Evolutionary conservation across 2,797 vertebrate species (phyloP), one percentile per base, ranked within the genome.

Genomic region (Eulemur rubriventer): DNA sequence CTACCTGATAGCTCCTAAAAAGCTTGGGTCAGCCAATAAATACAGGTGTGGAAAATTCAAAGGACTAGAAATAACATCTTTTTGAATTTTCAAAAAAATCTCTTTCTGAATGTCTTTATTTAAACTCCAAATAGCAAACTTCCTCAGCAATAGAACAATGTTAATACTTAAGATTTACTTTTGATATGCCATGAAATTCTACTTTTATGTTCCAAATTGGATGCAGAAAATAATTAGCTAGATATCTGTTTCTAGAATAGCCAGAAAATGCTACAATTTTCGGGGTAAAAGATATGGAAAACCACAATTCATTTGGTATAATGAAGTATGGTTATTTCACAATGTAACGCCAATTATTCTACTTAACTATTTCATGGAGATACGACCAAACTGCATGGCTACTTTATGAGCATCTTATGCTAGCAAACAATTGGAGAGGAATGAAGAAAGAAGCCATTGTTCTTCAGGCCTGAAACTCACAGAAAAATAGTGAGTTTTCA

Each of bases 261-360:
- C 69, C 88, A 97, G 86, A 92, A 97, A 93, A 18, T 38, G 57
- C 41, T 97, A 95, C 86, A 94, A 75, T 96, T 97, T 97, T 95
- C 80, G 1, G 0, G 24, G 35, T 43, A 83, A 76, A 69, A 97
- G 46, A 91, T 87, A 88, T 55, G 82, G 5, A 38, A 57, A 80
- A 84, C 4, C 91, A 91, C 8, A 28, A 79, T 55, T 97, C n/a
- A 30, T 92, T 88, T 35, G 35, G 57, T 75, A 72, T 84, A 75
- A 38, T 50, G 38, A 17, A 97, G 83, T 72, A 38, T 57, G 61
- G 41, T 52, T 82, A 59, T 57, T 72, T 86, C n/a, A 81, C 6
- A 75, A 46, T 35, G 7, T 24, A 81, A 89, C 48, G 24, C 41
- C 28, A 92, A 76, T 55, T 46, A 67, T 87, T 48, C 50, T 46